phyloP scores from a whole-genome alignment of 2,888 invertebrate species.

The Eilema sororculum region DNA sequence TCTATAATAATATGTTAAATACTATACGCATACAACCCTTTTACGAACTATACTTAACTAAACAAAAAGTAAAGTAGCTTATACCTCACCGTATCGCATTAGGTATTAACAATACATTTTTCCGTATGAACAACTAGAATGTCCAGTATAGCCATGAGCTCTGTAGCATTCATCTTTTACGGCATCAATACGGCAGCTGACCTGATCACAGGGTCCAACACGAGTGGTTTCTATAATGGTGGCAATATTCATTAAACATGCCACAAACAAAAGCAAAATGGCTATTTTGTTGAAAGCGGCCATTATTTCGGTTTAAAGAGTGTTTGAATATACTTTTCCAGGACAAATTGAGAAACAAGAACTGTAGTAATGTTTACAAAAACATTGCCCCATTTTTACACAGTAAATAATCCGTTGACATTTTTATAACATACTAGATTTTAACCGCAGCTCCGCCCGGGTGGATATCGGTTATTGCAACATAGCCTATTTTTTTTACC shows the following conservation, averaged over 20 bases:
- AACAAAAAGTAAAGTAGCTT: background rate
- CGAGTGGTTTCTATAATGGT: background rate
- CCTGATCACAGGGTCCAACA: slow-evolving; percentile 3
- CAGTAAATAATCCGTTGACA: no score
- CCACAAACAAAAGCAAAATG: background rate
- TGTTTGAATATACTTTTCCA: background rate
- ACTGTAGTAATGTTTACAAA: background rate
- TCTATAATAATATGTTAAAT: no score
- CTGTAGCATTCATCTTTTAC: slow-evolving; percentile 8
- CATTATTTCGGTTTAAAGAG: background rate
- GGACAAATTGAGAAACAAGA: background rate
- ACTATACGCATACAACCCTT: no score
- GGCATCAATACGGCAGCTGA: background rate
- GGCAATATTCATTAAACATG: background rate
- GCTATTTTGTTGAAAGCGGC: slow-evolving; percentile 5
- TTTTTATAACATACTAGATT: no score
- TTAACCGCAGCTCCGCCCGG: no score
- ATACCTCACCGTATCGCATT: background rate
- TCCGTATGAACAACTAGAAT: background rate
- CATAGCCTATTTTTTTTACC: no score
- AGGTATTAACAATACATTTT: background rate
- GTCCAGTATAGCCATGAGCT: background rate
- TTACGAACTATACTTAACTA: background rate
- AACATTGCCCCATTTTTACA: no score
- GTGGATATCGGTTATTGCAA: no score